Evolutionary conservation across 35 echinoderm and acorn worm genomes (phyloP).

Genomic region (Anneissia japonica): DNA sequence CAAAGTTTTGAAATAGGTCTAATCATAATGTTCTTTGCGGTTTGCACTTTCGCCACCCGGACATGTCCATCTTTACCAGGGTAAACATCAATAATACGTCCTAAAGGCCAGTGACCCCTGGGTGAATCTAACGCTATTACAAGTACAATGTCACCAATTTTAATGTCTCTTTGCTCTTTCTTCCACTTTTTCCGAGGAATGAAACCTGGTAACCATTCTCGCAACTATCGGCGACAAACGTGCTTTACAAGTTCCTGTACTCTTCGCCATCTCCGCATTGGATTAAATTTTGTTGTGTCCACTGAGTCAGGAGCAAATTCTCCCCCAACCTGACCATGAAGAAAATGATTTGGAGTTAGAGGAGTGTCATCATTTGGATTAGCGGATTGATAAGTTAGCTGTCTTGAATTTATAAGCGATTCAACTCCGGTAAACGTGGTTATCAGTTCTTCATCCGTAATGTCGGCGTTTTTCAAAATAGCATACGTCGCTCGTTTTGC

Average conservation of each 20-base stretch:
- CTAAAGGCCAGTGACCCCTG: slow-evolving; percentile 18
- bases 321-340: slow-evolving; percentile 14
- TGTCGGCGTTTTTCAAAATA: slow-evolving; percentile 1
- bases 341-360: slow-evolving; percentile 28
- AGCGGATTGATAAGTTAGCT: slow-evolving; percentile 25
- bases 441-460: slow-evolving; percentile 26
- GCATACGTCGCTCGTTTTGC: slow-evolving; percentile 4
- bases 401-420: slow-evolving; percentile 26
- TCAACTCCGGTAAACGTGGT: slow-evolving; percentile 25
- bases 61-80: slow-evolving; percentile 20
- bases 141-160: slow-evolving; percentile 13
- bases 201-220: slow-evolving; percentile 25
- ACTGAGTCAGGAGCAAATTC: neutral
- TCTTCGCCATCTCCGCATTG: slow-evolving; percentile 2
- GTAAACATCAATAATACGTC: slow-evolving; percentile 5
- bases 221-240: slow-evolving; percentile 14
- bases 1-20: slow-evolving; percentile 33
- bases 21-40: neutral
- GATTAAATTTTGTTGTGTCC: neutral
- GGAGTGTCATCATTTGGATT: slow-evolving; percentile 15
- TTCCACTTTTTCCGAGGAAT: slow-evolving; percentile 21
- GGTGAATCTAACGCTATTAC: slow-evolving; percentile 4
- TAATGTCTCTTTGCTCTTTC: neutral
- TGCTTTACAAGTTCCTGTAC: slow-evolving; percentile 27
- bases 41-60: slow-evolving; percentile 5